These are phyloP conservation scores for Cervus canadensis DNA, from an alignment of 2,113 vertebrate species.

Conservation along the genomic window DNA sequence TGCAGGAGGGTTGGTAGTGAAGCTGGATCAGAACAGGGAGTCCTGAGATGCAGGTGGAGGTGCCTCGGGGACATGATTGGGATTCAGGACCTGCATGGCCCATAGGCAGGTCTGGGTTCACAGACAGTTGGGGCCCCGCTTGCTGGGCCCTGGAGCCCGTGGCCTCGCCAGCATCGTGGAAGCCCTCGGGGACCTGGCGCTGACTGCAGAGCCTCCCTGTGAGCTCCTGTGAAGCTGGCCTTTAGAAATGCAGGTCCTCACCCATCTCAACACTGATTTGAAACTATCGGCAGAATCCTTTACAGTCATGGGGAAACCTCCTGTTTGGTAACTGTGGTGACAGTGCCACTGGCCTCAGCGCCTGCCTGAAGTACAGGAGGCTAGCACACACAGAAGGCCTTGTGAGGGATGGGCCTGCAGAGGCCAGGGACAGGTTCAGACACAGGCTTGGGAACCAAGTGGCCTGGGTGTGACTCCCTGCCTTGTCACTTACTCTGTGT, in stretches of 20 bases:
- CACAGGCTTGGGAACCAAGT: not conserved
- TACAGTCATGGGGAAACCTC: not conserved
- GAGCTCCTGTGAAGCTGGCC: not conserved
- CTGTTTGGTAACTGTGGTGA: not conserved
- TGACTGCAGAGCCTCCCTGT: not conserved
- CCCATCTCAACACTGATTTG: not conserved
- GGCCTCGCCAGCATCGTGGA: not conserved
- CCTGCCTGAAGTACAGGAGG: not conserved
- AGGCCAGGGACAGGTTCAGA: not conserved
- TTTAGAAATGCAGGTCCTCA: not conserved
- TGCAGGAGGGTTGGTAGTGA: not conserved
- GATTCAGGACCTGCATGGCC: not conserved
- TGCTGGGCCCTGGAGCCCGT: not conserved
- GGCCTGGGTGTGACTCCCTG: not conserved
- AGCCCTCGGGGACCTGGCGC: fast-evolving
- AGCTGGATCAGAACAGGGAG: not conserved
- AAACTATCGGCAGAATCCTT: not conserved
- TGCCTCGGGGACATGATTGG: not conserved
- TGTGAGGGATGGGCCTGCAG: fast-evolving
- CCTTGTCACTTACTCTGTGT: not conserved
- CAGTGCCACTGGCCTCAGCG: not conserved
- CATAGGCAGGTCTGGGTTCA: not conserved
- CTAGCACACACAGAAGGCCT: not conserved
- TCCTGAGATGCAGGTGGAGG: not conserved
- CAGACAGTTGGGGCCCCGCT: not conserved